Evolutionary conservation across 1,140 invertebrate genomes (phyloP), one percentile per base, ranked within the genome.

Genomic region (Caerostris darwini): DNA sequence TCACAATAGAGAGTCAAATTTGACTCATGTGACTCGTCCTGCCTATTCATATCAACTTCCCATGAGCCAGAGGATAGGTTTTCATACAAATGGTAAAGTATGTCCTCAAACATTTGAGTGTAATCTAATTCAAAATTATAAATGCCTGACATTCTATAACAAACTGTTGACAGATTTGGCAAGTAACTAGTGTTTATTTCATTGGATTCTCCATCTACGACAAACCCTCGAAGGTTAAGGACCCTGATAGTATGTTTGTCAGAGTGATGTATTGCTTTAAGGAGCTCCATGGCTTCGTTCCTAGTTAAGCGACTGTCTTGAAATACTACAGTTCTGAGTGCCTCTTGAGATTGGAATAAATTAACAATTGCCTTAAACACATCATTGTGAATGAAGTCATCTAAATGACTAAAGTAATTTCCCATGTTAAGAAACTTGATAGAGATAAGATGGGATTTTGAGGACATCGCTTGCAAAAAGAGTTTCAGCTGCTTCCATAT

Each of bases 401-500:
- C 87, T 7, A 89, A 14, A 57, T 54, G 64, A 10, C 87, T 34
- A 34, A 89, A 89, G 54, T 89, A 89, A 7, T 57, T 71, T 0
- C 64, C 53, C 87, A 89, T 89, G 5, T 89, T 89, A 2, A 69
- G 69, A 54, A 89, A 57, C 19, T 59, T 54, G 17, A 89, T 56
- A 5, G 87, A 89, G 5, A 17, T 17, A 54, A 89, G 61, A 0
- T 71, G 87, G 7, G 61, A 67, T 5, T 54, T 5, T 3, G 34
- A 89, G 0, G 50, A 12, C 54, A 89, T 54, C 3, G 34, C 59
- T 71, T 69, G 64, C 50, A 89, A 56, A 56, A 89, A 89, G 5
- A 89, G 54, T 58, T 89, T 89, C 0, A 89, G 17, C 50, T 89
- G 87, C 5, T 17, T 89, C 17, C 34, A 89, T 89, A 89, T 89